Evolutionary conservation across 2,113 vertebrate species (phyloP).

Genomic region (Zingel zingel): DNA sequence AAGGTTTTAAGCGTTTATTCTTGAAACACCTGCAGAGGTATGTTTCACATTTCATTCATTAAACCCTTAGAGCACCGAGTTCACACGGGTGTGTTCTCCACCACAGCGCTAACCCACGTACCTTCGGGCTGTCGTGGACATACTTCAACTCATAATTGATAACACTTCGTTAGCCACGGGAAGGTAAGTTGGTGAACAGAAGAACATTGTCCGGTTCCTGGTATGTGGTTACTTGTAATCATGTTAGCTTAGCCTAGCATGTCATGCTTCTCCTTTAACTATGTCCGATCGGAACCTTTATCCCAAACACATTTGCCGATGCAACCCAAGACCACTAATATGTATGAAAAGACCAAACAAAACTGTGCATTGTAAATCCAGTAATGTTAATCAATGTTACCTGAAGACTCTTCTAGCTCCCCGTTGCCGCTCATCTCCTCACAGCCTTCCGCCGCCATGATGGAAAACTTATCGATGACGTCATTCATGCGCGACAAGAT

Average conservation of each 20-base stretch:
- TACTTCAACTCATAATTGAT: neutral
- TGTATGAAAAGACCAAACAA: neutral
- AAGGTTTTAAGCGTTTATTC: neutral
- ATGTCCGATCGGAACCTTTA: neutral
- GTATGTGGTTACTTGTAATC: neutral
- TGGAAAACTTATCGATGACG: slow-evolving; percentile 57
- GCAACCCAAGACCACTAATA: neutral
- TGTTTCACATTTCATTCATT: slow-evolving; percentile 43
- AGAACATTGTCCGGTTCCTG: neutral
- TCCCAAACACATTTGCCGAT: neutral
- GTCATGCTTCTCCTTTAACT: neutral
- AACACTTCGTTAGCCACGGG: rapidly evolving
- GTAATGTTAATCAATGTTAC: slow-evolving; percentile 33
- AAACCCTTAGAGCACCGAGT: neutral
- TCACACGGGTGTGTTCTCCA: neutral
- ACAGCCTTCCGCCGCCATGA: slow-evolving; percentile 83
- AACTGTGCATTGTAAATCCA: neutral
- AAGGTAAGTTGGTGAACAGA: neutral
- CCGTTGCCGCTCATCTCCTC: slow-evolving; percentile 77
- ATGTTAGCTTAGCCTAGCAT: slow-evolving; percentile 67
- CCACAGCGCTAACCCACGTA: rapidly evolving
- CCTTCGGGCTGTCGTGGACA: neutral
- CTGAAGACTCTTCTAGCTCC: slow-evolving; percentile 73
- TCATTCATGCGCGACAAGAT: slow-evolving; percentile 64
- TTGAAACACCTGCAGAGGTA: neutral